A percentile compares a stretch with the other conserved stretches of the same genome.
phyloP scores from a whole-genome alignment of 1,140 invertebrate species.

The Tetramorium simillimum region DNA sequence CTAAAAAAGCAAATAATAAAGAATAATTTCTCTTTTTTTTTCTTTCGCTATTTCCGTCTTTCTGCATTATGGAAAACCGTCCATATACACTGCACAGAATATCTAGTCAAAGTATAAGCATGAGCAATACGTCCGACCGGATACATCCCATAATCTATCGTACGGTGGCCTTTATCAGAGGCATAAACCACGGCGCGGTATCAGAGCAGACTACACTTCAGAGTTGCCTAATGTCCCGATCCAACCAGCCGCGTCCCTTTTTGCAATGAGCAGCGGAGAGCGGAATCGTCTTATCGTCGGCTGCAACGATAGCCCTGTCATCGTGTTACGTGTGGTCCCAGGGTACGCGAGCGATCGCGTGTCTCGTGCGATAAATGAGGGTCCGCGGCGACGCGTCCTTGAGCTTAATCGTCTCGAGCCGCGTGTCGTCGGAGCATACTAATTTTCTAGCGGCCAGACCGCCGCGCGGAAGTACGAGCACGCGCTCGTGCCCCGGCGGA shows the following conservation, averaged over 20 bases:
- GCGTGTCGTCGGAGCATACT: constrained; percentile 31
- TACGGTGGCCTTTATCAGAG: constrained; percentile 57
- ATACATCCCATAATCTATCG: constrained; percentile 53
- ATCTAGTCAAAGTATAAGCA: constrained; percentile 16
- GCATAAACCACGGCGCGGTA: constrained; percentile 55
- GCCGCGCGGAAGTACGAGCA: neutral
- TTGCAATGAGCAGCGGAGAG: neutral
- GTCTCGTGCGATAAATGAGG: constrained; percentile 30
- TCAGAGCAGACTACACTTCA: constrained; percentile 40
- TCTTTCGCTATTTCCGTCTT: neutral
- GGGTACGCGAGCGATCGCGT: constrained; percentile 30
- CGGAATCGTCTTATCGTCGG: constrained; percentile 28
- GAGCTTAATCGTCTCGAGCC: constrained; percentile 40
- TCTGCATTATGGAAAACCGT: neutral
- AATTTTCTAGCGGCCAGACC: constrained; percentile 13
- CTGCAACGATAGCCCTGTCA: constrained; percentile 36
- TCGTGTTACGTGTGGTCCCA: constrained; percentile 19
- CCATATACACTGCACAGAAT: neutral
- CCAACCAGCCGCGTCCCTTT: constrained; percentile 16
- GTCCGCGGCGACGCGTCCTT: constrained; percentile 29
- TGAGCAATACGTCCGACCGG: constrained; percentile 60
- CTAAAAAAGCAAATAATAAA: neutral
- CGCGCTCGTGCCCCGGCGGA: constrained; percentile 2
- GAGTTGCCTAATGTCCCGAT: constrained; percentile 1
- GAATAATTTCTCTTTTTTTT: neutral